A percentile compares a stretch with the other conserved stretches of the same genome.
These are phyloP conservation scores for Hartigia nigra DNA, from an alignment of 2,888 invertebrate genomes.

Conservation along the genomic window DNA sequence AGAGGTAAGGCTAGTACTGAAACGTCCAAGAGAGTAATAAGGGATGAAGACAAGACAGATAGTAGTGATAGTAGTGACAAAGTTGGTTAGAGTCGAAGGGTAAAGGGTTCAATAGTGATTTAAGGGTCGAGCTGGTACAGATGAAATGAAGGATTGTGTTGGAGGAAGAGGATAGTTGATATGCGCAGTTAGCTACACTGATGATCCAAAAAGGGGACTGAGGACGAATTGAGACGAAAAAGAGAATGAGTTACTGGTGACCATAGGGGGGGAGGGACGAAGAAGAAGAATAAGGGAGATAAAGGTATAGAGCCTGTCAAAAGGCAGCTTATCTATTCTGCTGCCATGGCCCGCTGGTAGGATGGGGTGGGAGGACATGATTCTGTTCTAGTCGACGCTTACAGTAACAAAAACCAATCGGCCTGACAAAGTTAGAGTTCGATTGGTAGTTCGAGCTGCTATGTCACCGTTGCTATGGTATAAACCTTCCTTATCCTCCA, in stretches of 20 bases:
- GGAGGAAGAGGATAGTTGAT: neutral
- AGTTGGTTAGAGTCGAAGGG: neutral
- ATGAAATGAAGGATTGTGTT: neutral
- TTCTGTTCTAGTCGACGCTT: slow-evolving; percentile 31
- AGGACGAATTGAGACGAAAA: slow-evolving; percentile 10
- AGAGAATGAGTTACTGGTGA: neutral
- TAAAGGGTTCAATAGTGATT: neutral
- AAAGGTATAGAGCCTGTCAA: slow-evolving; percentile 36
- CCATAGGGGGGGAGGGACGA: slow-evolving; percentile 2
- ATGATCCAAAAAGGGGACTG: slow-evolving; percentile 11
- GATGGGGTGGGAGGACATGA: slow-evolving; percentile 20
- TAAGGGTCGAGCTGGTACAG: neutral
- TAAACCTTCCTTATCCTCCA: neutral
- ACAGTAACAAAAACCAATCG: slow-evolving; percentile 47
- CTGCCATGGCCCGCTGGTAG: slow-evolving; percentile 22
- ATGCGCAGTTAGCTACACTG: slow-evolving; percentile 16
- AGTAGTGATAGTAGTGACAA: neutral
- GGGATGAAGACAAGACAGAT: neutral
- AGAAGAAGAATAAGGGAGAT: slow-evolving; percentile 2
- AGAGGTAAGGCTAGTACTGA: neutral
- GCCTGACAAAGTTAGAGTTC: slow-evolving; percentile 51
- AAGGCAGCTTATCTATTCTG: slow-evolving; percentile 42
- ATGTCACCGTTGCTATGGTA: neutral
- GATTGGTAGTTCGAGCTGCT: slow-evolving; percentile 32
- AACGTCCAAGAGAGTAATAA: neutral